Evolutionary conservation across 2,797 vertebrate species (phyloP).

Genomic region (Coendou prehensilis): DNA sequence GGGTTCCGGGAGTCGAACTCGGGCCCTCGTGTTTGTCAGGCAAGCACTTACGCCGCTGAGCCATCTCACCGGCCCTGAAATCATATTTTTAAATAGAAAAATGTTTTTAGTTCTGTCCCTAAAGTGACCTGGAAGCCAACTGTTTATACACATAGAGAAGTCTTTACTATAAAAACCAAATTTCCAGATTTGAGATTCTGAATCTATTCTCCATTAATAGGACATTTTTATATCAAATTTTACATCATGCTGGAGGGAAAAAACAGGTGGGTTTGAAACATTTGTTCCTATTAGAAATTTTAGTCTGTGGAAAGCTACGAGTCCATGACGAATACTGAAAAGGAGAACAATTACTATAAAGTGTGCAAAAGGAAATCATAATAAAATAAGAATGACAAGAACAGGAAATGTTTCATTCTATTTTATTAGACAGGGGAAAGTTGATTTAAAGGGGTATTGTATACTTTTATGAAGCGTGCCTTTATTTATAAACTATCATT

Average conservation of each 20-base stretch:
- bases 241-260: conserved; percentile 29
- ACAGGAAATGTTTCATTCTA: conserved; percentile 27
- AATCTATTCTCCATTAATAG: conserved; percentile 43
- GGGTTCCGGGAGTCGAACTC: too few species aligned
- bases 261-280: conserved; percentile 8
- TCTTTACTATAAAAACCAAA: conserved; percentile 9
- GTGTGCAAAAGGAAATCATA: neutral
- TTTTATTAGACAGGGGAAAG: neutral
- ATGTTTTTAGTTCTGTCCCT: conserved; percentile 21
- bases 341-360: neutral
- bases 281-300: conserved; percentile 38
- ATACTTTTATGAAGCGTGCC: neutral
- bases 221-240: conserved; percentile 48
- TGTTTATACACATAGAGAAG: neutral
- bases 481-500: neutral
- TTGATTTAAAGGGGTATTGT: neutral
- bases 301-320: neutral
- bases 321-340: neutral
- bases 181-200: neutral
- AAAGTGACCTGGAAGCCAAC: neutral
- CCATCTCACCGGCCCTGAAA: neutral
- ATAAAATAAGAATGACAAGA: conserved; percentile 28
- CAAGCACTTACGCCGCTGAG: too few species aligned
- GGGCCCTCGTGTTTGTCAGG: too few species aligned
- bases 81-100: conserved; percentile 58